phyloP scores from a whole-genome alignment of 2,888 invertebrate genomes.

The Microctonus hyperodae region DNA sequence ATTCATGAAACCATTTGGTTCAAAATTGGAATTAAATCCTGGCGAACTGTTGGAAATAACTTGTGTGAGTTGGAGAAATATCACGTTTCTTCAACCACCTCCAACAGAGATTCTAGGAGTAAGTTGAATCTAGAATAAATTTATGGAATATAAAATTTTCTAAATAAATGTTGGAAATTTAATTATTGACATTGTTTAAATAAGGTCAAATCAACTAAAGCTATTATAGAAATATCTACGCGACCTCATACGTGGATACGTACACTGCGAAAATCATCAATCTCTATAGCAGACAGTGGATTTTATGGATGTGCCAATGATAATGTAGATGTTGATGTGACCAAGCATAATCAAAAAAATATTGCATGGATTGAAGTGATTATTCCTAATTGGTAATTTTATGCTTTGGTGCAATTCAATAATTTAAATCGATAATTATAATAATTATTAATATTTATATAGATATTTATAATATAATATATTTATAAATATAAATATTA shows the following conservation, averaged over 20 bases:
- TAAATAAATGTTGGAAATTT: background rate
- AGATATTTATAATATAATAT: no score
- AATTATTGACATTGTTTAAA: background rate
- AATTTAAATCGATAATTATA: background rate
- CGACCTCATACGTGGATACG: background rate
- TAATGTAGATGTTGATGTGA: background rate
- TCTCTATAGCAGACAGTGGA: background rate
- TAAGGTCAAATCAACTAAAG: background rate
- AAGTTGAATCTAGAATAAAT: background rate
- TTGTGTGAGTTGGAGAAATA: background rate
- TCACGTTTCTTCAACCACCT: background rate
- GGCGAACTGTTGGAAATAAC: background rate
- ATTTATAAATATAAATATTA: no score
- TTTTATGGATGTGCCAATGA: constrained; percentile 4
- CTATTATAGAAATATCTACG: no score
- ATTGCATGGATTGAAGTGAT: background rate
- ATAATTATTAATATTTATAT: background rate
- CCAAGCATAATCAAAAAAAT: background rate
- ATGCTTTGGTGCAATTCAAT: no score
- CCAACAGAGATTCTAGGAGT: background rate
- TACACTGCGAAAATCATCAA: background rate
- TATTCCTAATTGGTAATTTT: background rate
- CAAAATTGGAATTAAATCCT: background rate
- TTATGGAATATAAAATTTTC: background rate
- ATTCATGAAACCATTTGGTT: background rate